Evolutionary conservation across 64 coral and sea anemone genomes (phyloP).

Genomic region (Acropora tenuis): DNA sequence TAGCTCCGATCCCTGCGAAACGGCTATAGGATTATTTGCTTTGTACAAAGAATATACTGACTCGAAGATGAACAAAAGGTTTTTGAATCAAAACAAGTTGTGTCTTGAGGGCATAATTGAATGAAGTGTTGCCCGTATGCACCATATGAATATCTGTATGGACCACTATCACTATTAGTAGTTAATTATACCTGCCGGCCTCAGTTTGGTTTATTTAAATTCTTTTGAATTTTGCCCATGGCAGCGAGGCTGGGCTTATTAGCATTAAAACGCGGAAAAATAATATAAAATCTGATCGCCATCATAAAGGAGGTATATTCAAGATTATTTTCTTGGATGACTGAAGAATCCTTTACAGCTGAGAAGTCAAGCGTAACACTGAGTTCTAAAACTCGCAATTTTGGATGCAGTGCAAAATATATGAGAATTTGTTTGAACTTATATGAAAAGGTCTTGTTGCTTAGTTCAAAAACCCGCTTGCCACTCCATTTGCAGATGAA

Average conservation of each 20-base stretch:
- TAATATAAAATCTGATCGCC: too few relatives aligned
- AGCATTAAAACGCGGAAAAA: too few relatives aligned
- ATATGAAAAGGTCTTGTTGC: not conserved
- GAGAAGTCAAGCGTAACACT: not conserved
- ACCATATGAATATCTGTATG: not conserved
- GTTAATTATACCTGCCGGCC: too few relatives aligned
- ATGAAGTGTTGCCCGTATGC: not conserved
- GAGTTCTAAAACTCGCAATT: not conserved
- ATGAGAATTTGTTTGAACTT: not conserved
- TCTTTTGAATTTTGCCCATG: too few relatives aligned
- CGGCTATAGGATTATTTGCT: not conserved
- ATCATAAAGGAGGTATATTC: not conserved
- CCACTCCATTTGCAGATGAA: too few relatives aligned
- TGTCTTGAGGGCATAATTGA: conserved; percentile 21
- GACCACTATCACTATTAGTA: too few relatives aligned
- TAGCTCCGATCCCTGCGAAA: not conserved
- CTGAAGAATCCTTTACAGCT: not conserved
- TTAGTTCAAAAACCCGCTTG: not conserved
- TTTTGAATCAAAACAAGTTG: conserved; percentile 28
- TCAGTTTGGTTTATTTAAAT: too few relatives aligned
- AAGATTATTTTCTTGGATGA: not conserved
- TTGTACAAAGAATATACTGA: conserved; percentile 12
- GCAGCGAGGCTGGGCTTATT: too few relatives aligned
- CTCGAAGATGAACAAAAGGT: not conserved
- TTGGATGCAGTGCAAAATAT: not conserved